phyloP scores from a whole-genome alignment of 1,140 invertebrate genomes.

The Lucilia cuprina region DNA sequence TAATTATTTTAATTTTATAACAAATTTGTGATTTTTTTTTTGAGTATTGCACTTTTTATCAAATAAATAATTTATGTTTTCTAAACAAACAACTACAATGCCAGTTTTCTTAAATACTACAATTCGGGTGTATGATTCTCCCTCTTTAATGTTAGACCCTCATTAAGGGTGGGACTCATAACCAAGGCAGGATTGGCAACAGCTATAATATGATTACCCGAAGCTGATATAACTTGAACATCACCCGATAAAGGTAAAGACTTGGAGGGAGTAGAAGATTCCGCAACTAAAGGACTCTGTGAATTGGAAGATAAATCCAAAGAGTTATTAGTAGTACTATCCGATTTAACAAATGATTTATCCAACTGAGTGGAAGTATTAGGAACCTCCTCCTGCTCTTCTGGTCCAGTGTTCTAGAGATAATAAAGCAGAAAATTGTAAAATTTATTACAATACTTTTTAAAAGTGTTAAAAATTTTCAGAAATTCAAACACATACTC shows the following conservation, averaged over 20 bases:
- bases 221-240: constrained; percentile 80
- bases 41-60: background rate
- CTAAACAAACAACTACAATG: background rate
- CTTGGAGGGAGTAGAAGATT: background rate
- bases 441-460: background rate
- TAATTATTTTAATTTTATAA: too few species aligned
- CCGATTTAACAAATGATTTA: constrained; percentile 9
- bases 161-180: constrained; percentile 62
- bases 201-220: constrained; percentile 85
- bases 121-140: constrained; percentile 51
- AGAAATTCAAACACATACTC: constrained; percentile 48
- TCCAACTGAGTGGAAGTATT: background rate
- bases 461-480: background rate
- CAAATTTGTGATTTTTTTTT: background rate
- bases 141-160: constrained; percentile 52
- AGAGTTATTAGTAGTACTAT: background rate
- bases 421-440: background rate
- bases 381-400: constrained; percentile 29
- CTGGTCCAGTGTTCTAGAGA: constrained; percentile 20
- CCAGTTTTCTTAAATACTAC: background rate
- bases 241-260: constrained; percentile 60
- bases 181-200: constrained; percentile 84
- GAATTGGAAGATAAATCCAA: background rate
- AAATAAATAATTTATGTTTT: background rate
- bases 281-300: background rate